Conservation (phyloP, 2,797 vertebrate genomes). For the Poecilia wingei region DNA sequence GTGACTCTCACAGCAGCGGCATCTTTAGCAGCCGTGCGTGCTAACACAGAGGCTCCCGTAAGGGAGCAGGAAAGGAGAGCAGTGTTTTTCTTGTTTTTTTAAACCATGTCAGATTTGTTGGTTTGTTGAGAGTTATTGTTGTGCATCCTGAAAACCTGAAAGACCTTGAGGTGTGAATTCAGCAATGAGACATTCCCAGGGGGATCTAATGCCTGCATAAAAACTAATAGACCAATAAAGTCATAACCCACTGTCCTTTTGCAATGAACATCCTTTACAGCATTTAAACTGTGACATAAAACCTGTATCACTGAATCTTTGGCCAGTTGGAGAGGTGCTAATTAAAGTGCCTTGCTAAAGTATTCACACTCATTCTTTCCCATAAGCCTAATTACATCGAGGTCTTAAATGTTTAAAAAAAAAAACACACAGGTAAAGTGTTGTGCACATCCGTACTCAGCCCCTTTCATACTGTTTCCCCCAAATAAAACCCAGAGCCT, state of each 20-base stretch:
- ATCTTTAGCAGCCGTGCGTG: slow-evolving; percentile 59
- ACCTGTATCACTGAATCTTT: slow-evolving; percentile 16
- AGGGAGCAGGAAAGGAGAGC: slow-evolving; percentile 49
- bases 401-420: not conserved
- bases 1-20: slow-evolving; percentile 78
- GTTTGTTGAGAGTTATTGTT: slow-evolving; percentile 66
- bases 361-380: not conserved
- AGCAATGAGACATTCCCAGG: slow-evolving; percentile 51
- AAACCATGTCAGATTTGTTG: slow-evolving; percentile 68
- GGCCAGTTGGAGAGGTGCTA: not conserved
- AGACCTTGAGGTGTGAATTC: slow-evolving; percentile 70
- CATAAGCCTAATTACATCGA: not conserved
- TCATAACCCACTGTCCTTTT: slow-evolving; percentile 31
- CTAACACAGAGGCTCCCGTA: slow-evolving; percentile 66
- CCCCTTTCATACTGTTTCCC: not conserved
- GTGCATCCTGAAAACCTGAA: slow-evolving; percentile 64
- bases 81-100: slow-evolving; percentile 46
- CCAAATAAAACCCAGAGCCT: no score
- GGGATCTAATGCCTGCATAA: slow-evolving; percentile 38
- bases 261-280: slow-evolving; percentile 3
- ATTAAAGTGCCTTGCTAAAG: not conserved
- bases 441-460: not conserved
- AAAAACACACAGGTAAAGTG: not conserved
- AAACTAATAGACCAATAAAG: slow-evolving; percentile 54
- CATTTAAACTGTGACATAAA: slow-evolving; percentile 34